Evolutionary conservation across 2,888 invertebrate genomes (phyloP).

Genomic region (Amiota minor): DNA sequence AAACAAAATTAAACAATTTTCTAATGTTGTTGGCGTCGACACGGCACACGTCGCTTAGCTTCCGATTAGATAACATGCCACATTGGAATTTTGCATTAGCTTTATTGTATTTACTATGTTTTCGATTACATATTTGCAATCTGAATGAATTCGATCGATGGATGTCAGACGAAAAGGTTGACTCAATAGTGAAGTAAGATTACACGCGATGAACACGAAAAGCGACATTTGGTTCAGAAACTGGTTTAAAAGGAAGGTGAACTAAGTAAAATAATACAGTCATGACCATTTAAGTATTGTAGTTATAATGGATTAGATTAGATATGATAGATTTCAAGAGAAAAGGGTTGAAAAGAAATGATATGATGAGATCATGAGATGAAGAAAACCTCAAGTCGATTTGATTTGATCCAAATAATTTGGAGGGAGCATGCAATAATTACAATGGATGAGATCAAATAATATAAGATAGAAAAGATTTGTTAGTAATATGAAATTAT

Average conservation of each 20-base stretch:
- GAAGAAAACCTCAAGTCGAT: no score
- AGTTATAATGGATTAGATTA: not conserved
- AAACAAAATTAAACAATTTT: not conserved
- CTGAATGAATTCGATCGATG: constrained; percentile 15
- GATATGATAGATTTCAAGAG: not conserved
- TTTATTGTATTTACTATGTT: constrained; percentile 43
- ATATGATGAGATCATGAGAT: no score
- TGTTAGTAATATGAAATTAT: no score
- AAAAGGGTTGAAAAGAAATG: not conserved
- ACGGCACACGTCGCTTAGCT: not conserved
- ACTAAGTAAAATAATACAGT: not conserved
- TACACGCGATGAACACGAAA: constrained; percentile 40
- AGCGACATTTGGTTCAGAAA: constrained; percentile 5
- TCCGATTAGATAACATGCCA: constrained; percentile 56
- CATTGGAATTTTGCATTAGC: constrained; percentile 50
- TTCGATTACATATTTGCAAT: constrained; percentile 30
- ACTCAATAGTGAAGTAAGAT: constrained; percentile 47
- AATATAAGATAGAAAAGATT: no score
- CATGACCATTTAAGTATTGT: not conserved
- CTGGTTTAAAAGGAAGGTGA: constrained; percentile 2
- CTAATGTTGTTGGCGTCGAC: constrained; percentile 13
- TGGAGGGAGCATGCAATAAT: no score
- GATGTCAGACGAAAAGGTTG: constrained; percentile 34
- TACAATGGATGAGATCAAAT: no score
- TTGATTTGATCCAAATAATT: no score